Conservation (phyloP, 1,140 invertebrate species). For the Scaptomyza hsui region DNA sequence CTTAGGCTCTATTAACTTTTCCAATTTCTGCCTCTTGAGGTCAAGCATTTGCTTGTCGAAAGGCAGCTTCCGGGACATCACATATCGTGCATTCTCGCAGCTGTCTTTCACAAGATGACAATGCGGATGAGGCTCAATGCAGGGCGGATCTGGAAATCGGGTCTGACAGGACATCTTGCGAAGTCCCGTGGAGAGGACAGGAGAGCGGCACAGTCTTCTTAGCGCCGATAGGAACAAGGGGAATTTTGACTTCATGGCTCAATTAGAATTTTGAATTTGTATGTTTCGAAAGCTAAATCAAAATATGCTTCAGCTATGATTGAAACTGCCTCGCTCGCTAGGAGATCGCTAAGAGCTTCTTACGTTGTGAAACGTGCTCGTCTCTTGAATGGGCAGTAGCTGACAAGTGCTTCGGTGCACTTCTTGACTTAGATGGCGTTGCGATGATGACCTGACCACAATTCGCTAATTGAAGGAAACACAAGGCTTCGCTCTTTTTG, state of each 20-base stretch:
- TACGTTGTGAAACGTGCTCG: neutral
- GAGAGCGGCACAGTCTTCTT: neutral
- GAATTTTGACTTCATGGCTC: constrained; percentile 1
- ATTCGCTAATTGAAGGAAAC: constrained; percentile 27
- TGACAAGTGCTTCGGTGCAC: constrained; percentile 24
- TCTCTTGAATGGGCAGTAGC: constrained; percentile 13
- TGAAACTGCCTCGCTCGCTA: neutral
- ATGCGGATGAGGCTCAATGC: neutral
- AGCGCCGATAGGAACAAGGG: neutral
- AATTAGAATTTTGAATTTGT: constrained; percentile 16
- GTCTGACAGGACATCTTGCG: neutral
- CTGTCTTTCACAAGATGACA: constrained; percentile 8
- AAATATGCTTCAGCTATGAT: neutral
- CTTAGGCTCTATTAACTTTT: neutral
- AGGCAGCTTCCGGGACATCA: constrained; percentile 21
- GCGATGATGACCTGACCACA: constrained; percentile 15
- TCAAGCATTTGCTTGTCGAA: constrained; percentile 16
- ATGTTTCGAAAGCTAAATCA: neutral
- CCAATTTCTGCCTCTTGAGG: neutral
- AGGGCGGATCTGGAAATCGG: constrained; percentile 19
- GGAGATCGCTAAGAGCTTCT: neutral
- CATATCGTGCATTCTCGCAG: constrained; percentile 6
- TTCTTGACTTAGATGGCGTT: neutral
- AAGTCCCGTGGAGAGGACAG: neutral
- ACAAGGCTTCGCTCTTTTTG: no score